These are phyloP conservation scores for Cecidostiba fungosa DNA, from an alignment of 2,888 invertebrate species.

Conservation along the genomic window DNA sequence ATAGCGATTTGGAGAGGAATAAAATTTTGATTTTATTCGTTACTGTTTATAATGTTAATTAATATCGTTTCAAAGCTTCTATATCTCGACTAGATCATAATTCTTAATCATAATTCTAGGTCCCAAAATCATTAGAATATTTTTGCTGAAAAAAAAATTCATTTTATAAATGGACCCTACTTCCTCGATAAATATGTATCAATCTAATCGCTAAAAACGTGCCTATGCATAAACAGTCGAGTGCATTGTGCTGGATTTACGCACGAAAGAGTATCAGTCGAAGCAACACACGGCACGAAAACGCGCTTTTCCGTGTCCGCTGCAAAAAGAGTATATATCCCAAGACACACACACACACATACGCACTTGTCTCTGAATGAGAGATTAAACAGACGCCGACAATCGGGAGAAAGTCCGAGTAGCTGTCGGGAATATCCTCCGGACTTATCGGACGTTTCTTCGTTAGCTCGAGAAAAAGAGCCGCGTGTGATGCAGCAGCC, in stretches of 20 bases:
- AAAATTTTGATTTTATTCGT: background rate
- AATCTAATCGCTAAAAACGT: background rate
- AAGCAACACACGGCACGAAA: conserved; percentile 2
- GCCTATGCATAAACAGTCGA: background rate
- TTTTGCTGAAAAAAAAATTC: background rate
- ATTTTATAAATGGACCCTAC: no score
- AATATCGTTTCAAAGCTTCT: no score
- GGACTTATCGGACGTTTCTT: conserved; percentile 31
- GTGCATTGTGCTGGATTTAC: background rate
- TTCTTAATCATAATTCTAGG: no score
- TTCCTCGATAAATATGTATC: background rate
- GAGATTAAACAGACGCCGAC: conserved; percentile 50
- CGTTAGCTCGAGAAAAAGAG: conserved; percentile 17
- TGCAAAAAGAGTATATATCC: conserved; percentile 35
- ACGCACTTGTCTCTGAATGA: conserved; percentile 23
- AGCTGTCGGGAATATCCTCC: conserved; percentile 3
- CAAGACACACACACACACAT: background rate
- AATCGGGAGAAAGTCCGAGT: conserved; percentile 50
- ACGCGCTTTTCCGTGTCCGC: conserved; percentile 28
- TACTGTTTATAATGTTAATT: no score
- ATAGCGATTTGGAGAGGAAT: background rate
- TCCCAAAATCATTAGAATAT: no score
- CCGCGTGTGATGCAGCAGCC: background rate
- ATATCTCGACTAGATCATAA: no score
- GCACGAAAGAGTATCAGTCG: background rate